Evolutionary conservation across 2,797 vertebrate genomes (phyloP).

Genomic region (Cynopterus sphinx): DNA sequence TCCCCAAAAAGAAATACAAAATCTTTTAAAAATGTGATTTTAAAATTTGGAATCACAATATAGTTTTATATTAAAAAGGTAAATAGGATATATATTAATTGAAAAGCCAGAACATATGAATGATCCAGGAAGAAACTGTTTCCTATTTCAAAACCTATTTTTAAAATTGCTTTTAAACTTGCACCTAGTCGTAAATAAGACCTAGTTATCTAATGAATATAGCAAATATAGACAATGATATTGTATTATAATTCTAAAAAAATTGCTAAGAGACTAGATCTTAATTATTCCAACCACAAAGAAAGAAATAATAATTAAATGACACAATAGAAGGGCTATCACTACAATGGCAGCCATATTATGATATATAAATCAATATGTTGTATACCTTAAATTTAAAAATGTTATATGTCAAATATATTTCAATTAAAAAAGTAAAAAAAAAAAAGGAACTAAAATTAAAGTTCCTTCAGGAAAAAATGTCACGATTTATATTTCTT

Average conservation of each 20-base stretch:
- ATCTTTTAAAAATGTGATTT: neutral
- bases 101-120: neutral
- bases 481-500: neutral
- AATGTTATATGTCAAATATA: neutral
- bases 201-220: neutral
- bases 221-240: neutral
- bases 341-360: neutral
- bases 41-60: neutral
- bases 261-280: neutral
- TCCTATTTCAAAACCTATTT: neutral
- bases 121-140: neutral
- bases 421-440: neutral
- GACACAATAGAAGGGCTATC: neutral
- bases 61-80: neutral
- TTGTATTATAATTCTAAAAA: neutral
- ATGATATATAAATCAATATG: neutral
- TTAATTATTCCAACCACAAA: neutral
- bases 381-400: neutral
- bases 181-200: neutral
- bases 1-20: neutral
- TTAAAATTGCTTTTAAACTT: neutral
- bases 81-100: neutral
- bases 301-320: neutral
- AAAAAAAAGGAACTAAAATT: neutral
- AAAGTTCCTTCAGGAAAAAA: neutral